A percentile compares a stretch with the other conserved stretches of the same genome.
Conservation (phyloP, 2,113 vertebrate species). For the Nycticorax nycticorax region DNA sequence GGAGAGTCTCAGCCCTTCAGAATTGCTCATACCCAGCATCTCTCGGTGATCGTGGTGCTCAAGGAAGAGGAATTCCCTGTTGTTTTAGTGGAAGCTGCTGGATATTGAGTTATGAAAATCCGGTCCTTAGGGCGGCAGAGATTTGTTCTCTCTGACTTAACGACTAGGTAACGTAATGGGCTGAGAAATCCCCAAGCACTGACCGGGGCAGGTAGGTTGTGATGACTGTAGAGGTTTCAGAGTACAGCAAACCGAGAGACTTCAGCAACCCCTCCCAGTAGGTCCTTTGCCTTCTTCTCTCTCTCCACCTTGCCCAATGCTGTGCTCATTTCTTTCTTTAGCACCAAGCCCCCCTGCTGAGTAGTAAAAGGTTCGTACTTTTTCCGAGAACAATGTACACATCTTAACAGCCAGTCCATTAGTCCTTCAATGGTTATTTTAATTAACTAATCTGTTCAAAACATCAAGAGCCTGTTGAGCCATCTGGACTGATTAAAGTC, state of each 20-base stretch:
- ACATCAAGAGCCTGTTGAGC: not conserved
- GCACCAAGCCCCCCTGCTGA: not conserved
- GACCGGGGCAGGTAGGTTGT: not conserved
- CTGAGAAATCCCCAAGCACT: not conserved
- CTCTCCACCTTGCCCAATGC: not conserved
- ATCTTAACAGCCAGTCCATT: not conserved
- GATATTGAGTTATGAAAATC: not conserved
- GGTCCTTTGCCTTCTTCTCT: not conserved
- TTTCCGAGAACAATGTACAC: not conserved
- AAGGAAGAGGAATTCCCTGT: not conserved
- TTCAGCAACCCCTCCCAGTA: not conserved
- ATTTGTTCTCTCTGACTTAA: not conserved
- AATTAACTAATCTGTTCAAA: constrained; percentile 28
- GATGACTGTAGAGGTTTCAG: not conserved
- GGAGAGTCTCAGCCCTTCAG: not conserved
- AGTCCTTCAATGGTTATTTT: not conserved
- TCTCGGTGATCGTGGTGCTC: accelerated
- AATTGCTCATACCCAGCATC: not conserved
- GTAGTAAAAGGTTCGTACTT: not conserved
- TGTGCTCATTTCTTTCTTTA: not conserved
- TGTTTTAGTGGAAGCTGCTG: not conserved
- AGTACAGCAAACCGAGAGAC: not conserved
- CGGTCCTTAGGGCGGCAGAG: not conserved
- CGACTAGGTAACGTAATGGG: not conserved
- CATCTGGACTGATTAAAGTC: not conserved